Evolutionary conservation across 2,113 vertebrate species (phyloP).

Genomic region (Oreochromis aureus): DNA sequence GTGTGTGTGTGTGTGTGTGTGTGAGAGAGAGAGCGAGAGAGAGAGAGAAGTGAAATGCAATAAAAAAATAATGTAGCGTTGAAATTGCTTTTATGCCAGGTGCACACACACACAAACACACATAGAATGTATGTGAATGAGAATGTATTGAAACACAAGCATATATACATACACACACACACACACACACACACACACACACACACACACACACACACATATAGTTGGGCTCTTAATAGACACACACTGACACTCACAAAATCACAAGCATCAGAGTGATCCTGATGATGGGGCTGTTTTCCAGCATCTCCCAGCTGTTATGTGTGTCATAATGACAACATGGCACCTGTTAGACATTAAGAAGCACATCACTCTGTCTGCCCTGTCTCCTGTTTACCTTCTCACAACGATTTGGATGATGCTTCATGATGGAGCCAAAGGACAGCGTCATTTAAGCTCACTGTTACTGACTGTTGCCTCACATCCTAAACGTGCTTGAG

Average conservation of each 20-base stretch:
- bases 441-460: background rate
- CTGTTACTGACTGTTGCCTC: background rate
- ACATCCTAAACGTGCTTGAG: background rate
- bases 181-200: background rate
- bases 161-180: background rate
- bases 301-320: conserved; percentile 53
- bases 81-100: conserved; percentile 1
- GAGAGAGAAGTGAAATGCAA: background rate
- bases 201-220: rapidly evolving
- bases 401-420: conserved; percentile 14
- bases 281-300: conserved; percentile 45
- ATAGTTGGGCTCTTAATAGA: background rate
- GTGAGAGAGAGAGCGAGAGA: rapidly evolving
- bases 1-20: too few species aligned
- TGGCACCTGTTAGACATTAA: conserved; percentile 61
- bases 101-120: background rate
- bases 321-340: conserved; percentile 41
- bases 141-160: background rate
- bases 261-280: background rate
- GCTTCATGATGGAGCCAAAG: background rate
- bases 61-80: background rate
- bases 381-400: conserved; percentile 34
- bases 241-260: background rate
- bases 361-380: conserved; percentile 46
- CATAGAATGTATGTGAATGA: background rate